Evolutionary conservation across 2,797 vertebrate species (phyloP).

Genomic region (Cirrhinus molitorella): DNA sequence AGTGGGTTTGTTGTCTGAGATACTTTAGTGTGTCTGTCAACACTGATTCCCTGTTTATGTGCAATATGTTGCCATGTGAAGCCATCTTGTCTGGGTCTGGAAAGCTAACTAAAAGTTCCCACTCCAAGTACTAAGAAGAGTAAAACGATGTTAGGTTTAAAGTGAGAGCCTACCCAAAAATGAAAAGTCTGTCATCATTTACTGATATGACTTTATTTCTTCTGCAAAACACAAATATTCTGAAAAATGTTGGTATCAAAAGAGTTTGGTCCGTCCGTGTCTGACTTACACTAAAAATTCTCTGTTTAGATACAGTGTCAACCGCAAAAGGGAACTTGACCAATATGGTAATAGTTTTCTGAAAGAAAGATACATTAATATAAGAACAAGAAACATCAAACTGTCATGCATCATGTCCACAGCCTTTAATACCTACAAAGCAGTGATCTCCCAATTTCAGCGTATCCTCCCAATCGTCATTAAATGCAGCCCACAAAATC

Average conservation of each 20-base stretch:
- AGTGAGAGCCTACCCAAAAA: neutral
- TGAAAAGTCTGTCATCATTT: neutral
- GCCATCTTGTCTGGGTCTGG: neutral
- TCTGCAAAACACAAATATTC: neutral
- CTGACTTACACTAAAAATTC: slow-evolving; percentile 64
- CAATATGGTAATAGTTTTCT: rapidly evolving
- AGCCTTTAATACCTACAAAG: neutral
- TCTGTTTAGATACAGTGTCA: slow-evolving; percentile 63
- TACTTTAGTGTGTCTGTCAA: slow-evolving; percentile 51
- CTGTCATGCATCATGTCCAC: neutral
- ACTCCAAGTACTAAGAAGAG: neutral
- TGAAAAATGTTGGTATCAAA: neutral
- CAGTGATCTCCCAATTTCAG: neutral
- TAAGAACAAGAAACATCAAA: slow-evolving; percentile 21
- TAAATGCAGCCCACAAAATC: rapidly evolving
- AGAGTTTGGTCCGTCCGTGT: neutral
- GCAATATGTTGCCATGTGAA: neutral
- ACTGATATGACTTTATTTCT: neutral
- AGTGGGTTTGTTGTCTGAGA: neutral
- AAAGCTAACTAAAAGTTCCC: rapidly evolving
- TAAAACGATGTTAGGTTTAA: neutral
- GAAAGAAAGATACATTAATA: slow-evolving; percentile 44
- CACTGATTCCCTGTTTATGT: slow-evolving; percentile 37
- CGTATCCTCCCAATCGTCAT: neutral
- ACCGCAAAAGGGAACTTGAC: neutral